Evolutionary conservation across 2,888 invertebrate species (phyloP).

Genomic region (Eledone cirrhosa): DNA sequence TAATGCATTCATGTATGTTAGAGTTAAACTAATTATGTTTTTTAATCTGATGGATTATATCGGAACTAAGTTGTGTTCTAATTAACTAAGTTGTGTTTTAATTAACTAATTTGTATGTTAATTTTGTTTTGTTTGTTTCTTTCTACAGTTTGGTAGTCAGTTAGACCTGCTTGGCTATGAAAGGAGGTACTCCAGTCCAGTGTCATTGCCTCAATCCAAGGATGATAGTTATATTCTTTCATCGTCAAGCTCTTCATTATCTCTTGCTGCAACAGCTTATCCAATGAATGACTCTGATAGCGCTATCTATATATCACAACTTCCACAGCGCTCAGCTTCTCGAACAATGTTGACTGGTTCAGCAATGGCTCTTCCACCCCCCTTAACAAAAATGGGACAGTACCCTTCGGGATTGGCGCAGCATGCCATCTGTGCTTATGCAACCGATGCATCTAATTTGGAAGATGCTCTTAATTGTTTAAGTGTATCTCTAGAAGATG

Average conservation of each 20-base stretch:
- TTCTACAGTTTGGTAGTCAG: slow-evolving; percentile 45
- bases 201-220: slow-evolving; percentile 45
- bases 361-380: slow-evolving; percentile 26
- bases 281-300: slow-evolving; percentile 17
- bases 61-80: too few relatives aligned
- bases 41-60: too few relatives aligned
- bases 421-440: slow-evolving; percentile 10
- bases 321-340: slow-evolving; percentile 31
- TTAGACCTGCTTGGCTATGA: slow-evolving; percentile 43
- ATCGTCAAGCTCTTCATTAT: slow-evolving; percentile 45
- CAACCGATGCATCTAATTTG: slow-evolving; percentile 50
- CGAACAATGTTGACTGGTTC: slow-evolving; percentile 7
- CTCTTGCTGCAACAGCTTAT: slow-evolving; percentile 14
- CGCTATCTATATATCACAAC: slow-evolving; percentile 32
- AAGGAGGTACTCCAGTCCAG: slow-evolving; percentile 46
- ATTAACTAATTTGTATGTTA: too few relatives aligned
- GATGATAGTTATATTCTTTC: slow-evolving; percentile 55
- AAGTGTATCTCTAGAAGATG: slow-evolving; percentile 66
- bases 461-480: slow-evolving; percentile 64
- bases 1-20: too few relatives aligned
- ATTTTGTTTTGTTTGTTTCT: slow-evolving; percentile 10
- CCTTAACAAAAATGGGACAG: slow-evolving; percentile 29
- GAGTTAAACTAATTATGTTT: too few relatives aligned
- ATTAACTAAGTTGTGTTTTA: too few relatives aligned
- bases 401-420: slow-evolving; percentile 32